Base-by-base conservation (phyloP, 2,888 invertebrate species). In the Ennomos quercinarius region DNA sequence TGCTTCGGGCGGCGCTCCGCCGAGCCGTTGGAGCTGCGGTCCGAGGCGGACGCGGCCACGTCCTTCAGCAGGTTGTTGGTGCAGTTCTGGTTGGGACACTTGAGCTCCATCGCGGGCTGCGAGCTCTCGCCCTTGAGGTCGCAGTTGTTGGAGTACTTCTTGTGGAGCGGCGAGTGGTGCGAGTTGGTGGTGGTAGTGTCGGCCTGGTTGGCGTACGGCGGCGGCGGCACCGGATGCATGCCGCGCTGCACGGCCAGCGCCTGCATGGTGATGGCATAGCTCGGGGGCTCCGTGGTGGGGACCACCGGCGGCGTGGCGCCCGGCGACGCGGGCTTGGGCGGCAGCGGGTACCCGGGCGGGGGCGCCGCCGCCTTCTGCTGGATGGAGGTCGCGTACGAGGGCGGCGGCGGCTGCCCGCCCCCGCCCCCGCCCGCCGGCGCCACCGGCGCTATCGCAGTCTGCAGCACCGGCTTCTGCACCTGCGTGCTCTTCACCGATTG, bases 401-500 rank as follows among this genome's bases (percentile, higher is more conserved):
- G 97, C 41, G 97, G 97, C 48, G 97, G 97, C 10, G 95, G 95
- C 65, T 93, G 93, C 38, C 81, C 38, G 9, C 40, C 42, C 36
- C 38, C 1, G 96, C 96, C 10, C 96, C 95, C 35, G 96, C 95
- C 1, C 98, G 98, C 92, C 2, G 97, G 97, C 10, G 96, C 95
- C 34, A 96, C 95, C 1, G 98, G 98, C n/a, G 97, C 98, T 48
- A 98, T 97, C 9, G 99, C 99, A 11, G 98, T 99, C 89, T 99
- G 99, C 66, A 98, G 91, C 35, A 98, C 95, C 0, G 99, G 99
- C 83, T 98, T 99, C 80, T 98, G 98, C 40, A 98, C 98, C 86
- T 98, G 98, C 12, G 98, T 98, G 90, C 98, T 98, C 84, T 98
- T 98, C 12, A 99, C 99, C 36, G 98, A 97, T 84, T 98, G 98